These are phyloP conservation scores for Xylota segnis DNA, from an alignment of 2,888 invertebrate genomes.

Conservation along the genomic window DNA sequence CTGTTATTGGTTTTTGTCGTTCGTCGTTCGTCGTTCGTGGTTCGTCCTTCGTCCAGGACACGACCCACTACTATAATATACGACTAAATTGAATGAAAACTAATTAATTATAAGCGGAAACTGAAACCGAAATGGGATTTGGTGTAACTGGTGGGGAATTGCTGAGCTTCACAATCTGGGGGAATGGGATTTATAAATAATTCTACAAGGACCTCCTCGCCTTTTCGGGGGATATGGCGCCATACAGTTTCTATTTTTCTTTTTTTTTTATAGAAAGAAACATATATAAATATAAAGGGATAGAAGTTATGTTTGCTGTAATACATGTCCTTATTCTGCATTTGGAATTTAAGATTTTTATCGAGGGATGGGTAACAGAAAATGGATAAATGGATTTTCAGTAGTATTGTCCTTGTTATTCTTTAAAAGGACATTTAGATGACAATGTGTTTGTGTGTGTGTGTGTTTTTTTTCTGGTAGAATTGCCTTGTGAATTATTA, in stretches of 20 bases:
- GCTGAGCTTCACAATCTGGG: constrained; percentile 53
- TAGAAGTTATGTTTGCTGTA: neutral
- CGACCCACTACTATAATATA: neutral
- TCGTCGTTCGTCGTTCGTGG: too few relatives aligned
- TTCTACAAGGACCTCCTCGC: constrained; percentile 42
- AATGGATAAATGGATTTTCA: constrained; percentile 28
- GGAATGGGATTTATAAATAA: constrained; percentile 49
- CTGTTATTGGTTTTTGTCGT: constrained; percentile 3
- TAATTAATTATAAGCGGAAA: constrained; percentile 69
- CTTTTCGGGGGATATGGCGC: constrained; percentile 33
- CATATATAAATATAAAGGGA: neutral
- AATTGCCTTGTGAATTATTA: constrained; percentile 66
- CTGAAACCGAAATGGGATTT: constrained; percentile 41
- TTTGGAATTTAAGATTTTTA: constrained; percentile 64
- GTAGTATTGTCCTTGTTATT: constrained; percentile 44
- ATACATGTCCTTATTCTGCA: constrained; percentile 33
- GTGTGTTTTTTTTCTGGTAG: neutral
- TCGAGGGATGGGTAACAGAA: constrained; percentile 28
- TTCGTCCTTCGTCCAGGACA: constrained; percentile 27
- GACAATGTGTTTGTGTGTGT: constrained; percentile 27
- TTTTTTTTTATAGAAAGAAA: neutral
- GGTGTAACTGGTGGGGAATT: constrained; percentile 31
- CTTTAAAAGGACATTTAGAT: constrained; percentile 67
- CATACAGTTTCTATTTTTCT: constrained; percentile 10
- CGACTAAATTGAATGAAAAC: constrained; percentile 66